Base-by-base conservation (phyloP, 1,140 invertebrate species). In the Macrobrachium nipponense region DNA sequence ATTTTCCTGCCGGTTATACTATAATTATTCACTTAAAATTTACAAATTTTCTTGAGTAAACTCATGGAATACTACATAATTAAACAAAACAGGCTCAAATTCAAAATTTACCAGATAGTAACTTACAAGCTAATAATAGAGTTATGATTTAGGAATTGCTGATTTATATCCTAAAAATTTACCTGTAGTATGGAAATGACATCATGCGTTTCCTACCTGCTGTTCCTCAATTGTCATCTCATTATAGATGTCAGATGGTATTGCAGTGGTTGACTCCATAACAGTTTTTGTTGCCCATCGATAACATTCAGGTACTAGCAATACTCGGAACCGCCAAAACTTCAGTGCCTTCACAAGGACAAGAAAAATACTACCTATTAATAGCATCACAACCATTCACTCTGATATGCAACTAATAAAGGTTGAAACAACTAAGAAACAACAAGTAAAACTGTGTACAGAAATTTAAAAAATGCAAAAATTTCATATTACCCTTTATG, bases 291-390 rank as follows among this genome's bases (percentile, higher is more conserved):
- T 82, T 36, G 82, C 66, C 15, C 36, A 72, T 61, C 87, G 75
- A 68, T 80, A 87, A 60, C 83, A 89, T 68, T 78, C 89, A n/a
- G 98, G 97, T 68, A 99, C 90, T 10, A 99, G 90, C 87, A 97
- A 95, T 88, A 98, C 95, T 44, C 97, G 93, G 91, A 97, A 97
- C 87, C 98, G 93, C 98, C 98, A 99, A 91, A 96, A 99, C 92
- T 99, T 99, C 2, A 98, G 92, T 15, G 80, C 62, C 88, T 89
- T 51, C 51, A 51, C 12, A 51, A 51, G 51, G 8, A 51, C 3
- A 8, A 51, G 12, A 7, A 12, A 51, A 51, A 51, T 10, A 51
- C 5, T 51, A 51, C 3, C 12, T 51, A 51, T 51, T 12, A 51
- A 51, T 5, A 51, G 8, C 2, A 51, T 12, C 51, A 51, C 8